phyloP scores from a whole-genome alignment of 1,140 invertebrate genomes.

The Trypoxylus dichotomus region DNA sequence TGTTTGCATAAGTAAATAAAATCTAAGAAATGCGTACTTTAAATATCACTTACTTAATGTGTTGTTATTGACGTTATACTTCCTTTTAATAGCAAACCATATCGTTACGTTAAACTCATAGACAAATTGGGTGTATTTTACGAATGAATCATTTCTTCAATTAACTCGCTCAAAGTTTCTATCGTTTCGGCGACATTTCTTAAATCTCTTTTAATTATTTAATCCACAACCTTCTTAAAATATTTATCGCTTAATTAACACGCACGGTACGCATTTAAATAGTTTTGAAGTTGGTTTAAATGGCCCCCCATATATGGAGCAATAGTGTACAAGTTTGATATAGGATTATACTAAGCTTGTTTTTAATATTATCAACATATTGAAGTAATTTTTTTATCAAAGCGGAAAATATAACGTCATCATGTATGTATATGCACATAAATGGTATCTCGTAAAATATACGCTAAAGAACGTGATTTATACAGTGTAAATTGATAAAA shows the following conservation, averaged over 20 bases:
- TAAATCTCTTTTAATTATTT: neutral
- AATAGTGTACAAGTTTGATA: too few species aligned
- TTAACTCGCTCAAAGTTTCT: neutral
- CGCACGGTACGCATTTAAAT: too few species aligned
- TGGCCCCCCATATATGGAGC: too few species aligned
- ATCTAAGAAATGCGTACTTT: too few species aligned
- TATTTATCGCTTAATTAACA: too few species aligned
- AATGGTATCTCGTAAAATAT: too few species aligned
- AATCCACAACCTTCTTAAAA: neutral
- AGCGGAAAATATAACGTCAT: neutral
- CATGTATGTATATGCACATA: too few species aligned
- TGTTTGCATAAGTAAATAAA: too few species aligned
- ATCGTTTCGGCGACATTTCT: neutral
- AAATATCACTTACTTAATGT: neutral
- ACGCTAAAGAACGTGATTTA: too few species aligned
- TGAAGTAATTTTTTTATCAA: neutral
- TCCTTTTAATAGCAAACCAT: neutral
- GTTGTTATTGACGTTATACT: neutral
- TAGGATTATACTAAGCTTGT: too few species aligned
- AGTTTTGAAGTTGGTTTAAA: too few species aligned
- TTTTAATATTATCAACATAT: too few species aligned
- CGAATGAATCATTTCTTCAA: neutral
- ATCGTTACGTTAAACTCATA: neutral
- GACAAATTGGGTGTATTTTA: neutral
- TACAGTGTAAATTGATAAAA: neutral